These are phyloP conservation scores for Anthoscopus minutus DNA, from an alignment of 2,113 vertebrate genomes.

Conservation along the genomic window DNA sequence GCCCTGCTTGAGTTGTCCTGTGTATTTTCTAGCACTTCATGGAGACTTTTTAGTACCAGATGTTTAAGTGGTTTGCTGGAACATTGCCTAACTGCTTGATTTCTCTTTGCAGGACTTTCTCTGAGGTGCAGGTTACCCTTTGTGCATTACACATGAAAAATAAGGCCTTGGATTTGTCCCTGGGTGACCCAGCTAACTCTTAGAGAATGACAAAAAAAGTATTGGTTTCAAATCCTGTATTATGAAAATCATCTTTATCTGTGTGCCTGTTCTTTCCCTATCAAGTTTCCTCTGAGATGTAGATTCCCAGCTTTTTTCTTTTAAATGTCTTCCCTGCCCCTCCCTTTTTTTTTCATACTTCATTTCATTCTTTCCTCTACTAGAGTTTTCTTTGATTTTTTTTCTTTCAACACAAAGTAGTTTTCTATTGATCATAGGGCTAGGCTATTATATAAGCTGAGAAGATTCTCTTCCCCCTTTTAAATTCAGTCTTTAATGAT, in stretches of 20 bases:
- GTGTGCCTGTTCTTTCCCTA: background rate
- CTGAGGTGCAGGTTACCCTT: background rate
- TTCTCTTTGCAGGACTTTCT: background rate
- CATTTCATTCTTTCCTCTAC: background rate
- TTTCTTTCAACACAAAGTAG: background rate
- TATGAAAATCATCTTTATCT: background rate
- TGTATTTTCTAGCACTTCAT: background rate
- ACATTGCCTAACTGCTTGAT: background rate
- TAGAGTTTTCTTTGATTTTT: background rate
- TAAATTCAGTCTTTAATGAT: slow-evolving; percentile 18
- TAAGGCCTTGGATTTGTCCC: background rate
- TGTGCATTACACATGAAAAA: background rate
- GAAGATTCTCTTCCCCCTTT: background rate
- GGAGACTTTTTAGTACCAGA: background rate
- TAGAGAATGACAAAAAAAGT: background rate
- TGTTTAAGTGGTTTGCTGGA: slow-evolving; percentile 33
- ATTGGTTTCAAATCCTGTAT: background rate
- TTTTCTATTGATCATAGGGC: background rate
- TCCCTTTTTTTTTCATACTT: background rate
- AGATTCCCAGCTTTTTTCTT: background rate
- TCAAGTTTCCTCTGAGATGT: background rate
- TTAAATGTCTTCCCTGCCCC: background rate
- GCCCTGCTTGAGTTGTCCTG: background rate
- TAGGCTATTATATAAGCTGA: background rate
- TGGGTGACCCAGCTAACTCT: background rate